phyloP scores from a whole-genome alignment of 2,888 invertebrate genomes.

The Alsophila aescularia region DNA sequence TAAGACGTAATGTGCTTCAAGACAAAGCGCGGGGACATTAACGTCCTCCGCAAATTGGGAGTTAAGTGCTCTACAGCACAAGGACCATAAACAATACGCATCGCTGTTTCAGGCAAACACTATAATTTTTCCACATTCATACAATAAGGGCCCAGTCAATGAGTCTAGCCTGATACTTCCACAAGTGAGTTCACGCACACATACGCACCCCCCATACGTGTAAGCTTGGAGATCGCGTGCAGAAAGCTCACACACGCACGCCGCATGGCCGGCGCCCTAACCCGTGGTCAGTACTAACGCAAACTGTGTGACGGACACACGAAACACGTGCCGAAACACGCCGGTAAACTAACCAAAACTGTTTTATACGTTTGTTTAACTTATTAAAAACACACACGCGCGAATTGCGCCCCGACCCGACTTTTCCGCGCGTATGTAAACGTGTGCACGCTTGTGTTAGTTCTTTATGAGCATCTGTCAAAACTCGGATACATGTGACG shows the following conservation, averaged over 20 bases:
- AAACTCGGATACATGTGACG: slow-evolving; percentile 81
- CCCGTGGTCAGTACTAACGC: slow-evolving; percentile 84
- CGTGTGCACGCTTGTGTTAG: slow-evolving; percentile 73
- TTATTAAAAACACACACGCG: slow-evolving; percentile 45
- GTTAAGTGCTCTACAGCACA: slow-evolving; percentile 69
- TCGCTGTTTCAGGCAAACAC: slow-evolving; percentile 80
- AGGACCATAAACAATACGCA: slow-evolving; percentile 78
- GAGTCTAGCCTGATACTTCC: slow-evolving; percentile 82
- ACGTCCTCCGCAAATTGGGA: slow-evolving; percentile 76
- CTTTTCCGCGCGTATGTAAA: slow-evolving; percentile 70
- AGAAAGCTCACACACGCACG: slow-evolving; percentile 83
- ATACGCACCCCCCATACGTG: slow-evolving; percentile 73
- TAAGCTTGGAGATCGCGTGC: slow-evolving; percentile 81
- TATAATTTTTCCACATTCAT: slow-evolving; percentile 85
- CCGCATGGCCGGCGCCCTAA: slow-evolving; percentile 81
- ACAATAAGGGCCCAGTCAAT: slow-evolving; percentile 85
- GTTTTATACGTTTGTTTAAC: slow-evolving; percentile 49
- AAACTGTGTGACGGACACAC: slow-evolving; percentile 84
- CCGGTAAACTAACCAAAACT: slow-evolving; percentile 70
- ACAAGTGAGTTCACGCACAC: slow-evolving; percentile 78
- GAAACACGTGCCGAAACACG: slow-evolving; percentile 82
- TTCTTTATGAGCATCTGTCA: slow-evolving; percentile 81
- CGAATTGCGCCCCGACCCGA: slow-evolving; percentile 46
- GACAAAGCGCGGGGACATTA: slow-evolving; percentile 74
- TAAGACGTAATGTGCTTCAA: slow-evolving; percentile 71